These are phyloP conservation scores for Mesochorus sp. DNA, from an alignment of 2,888 invertebrate genomes.

Conservation along the genomic window DNA sequence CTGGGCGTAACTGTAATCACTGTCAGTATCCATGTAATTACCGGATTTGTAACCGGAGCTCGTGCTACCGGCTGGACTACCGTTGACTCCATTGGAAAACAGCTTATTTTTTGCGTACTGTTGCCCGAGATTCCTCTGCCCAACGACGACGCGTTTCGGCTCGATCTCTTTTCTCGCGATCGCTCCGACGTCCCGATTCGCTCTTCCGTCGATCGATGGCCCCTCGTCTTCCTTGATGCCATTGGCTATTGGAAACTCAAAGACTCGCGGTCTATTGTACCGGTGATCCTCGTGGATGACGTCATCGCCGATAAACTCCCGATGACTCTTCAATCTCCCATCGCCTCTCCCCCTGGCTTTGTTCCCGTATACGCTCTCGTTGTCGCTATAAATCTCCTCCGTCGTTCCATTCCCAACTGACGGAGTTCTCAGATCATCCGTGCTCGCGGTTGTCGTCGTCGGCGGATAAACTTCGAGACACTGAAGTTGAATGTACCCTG, in stretches of 20 bases:
- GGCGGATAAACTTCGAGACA: constrained; percentile 81
- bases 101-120: constrained; percentile 20
- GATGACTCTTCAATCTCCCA: constrained; percentile 19
- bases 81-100: constrained; percentile 18
- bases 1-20: constrained; percentile 86
- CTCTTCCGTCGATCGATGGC: constrained; percentile 14
- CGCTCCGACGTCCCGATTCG: constrained; percentile 1
- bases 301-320: constrained; percentile 77
- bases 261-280: constrained; percentile 31
- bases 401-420: constrained; percentile 65
- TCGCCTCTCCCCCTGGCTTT: constrained; percentile 40
- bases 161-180: constrained; percentile 17
- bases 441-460: constrained; percentile 49
- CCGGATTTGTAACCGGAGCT: constrained; percentile 85
- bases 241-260: constrained; percentile 25
- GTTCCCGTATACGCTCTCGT: constrained; percentile 67
- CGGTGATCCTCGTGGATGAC: constrained; percentile 53
- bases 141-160: constrained; percentile 13
- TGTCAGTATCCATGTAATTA: constrained; percentile 81
- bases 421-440: constrained; percentile 63
- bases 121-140: constrained; percentile 18
- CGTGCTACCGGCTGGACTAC: constrained; percentile 72
- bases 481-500: constrained; percentile 85
- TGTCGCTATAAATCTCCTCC: constrained; percentile 70
- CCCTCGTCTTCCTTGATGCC: constrained; percentile 26